Evolutionary conservation across 2,888 invertebrate species (phyloP).

Genomic region (Cephalotes varians): DNA sequence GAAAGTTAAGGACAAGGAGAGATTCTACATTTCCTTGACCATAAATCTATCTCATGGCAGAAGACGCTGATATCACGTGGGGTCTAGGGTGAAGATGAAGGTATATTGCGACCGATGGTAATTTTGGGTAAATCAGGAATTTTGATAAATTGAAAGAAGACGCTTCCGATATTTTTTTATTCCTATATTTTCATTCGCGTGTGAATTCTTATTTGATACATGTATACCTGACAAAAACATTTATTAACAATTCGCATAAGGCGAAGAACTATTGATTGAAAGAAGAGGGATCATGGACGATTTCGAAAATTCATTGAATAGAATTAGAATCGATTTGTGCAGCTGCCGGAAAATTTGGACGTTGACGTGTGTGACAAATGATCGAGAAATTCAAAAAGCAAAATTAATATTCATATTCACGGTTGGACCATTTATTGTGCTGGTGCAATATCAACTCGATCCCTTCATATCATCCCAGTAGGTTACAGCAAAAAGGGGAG

Average conservation of each 20-base stretch:
- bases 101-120: constrained; percentile 59
- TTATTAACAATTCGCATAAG: background rate
- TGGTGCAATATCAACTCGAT: constrained; percentile 82
- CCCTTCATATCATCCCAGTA: constrained; percentile 60
- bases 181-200: constrained; percentile 1
- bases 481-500: constrained; percentile 69
- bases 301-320: background rate
- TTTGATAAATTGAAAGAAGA: constrained; percentile 14
- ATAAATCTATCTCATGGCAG: constrained; percentile 79
- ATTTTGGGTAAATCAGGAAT: constrained; percentile 34
- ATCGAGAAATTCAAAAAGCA: constrained; percentile 62
- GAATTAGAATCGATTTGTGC: background rate
- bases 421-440: constrained; percentile 79
- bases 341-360: constrained; percentile 21
- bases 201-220: constrained; percentile 12
- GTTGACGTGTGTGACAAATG: constrained; percentile 56
- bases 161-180: constrained; percentile 27
- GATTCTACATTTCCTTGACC: constrained; percentile 69
- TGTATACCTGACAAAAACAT: background rate
- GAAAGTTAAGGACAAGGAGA: constrained; percentile 27
- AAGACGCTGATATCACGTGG: constrained; percentile 80
- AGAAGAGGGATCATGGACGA: background rate
- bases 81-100: constrained; percentile 79
- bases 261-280: background rate
- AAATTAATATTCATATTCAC: constrained; percentile 85